Base-by-base conservation (phyloP, 2,797 vertebrate species). In the Varecia variegata region DNA sequence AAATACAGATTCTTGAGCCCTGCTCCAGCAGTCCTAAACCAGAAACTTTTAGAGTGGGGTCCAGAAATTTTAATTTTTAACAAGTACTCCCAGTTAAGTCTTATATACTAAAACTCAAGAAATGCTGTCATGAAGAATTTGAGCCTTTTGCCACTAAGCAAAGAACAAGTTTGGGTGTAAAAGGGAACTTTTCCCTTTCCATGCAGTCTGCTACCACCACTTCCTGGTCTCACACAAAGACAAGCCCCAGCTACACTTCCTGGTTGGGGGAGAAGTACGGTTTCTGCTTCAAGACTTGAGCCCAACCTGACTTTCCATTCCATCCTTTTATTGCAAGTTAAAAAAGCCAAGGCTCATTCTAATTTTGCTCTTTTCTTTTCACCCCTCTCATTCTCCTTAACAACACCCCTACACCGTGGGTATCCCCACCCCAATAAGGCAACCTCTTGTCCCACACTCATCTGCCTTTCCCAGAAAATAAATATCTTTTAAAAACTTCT, bases 31-130 rank as follows among this genome's bases (percentile, higher is more conserved):
- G 58, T 95, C 21, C 79, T 80, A 54, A 80, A 88, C 25, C 38
- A 93, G 50, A 76, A 74, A 87, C 21, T 52, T n/a, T 60, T 18
- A 18, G 30, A 58, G 14, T n/a, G 9, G 2, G 11, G 10, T 88
- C 65, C n/a, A 58, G 23, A 88, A 85, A 62, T 82, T 56, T 70
- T 60, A n/a, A 83, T 73, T 84, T 79, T 92, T 92, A 89, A 81
- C 5, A 67, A 65, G 1, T 81, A 3, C n/a, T n/a, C n/a, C n/a
- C n/a, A n/a, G n/a, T n/a, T n/a, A n/a, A n/a, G n/a, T n/a, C n/a
- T 80, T 70, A 91, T 18, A 83, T 40, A 84, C 67, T 62, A 71
- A 71, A 71, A 56, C 35, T 92, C 45, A n/a, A 95, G 45, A 74
- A 84, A 86, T 47, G 23, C 38, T 82, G 81, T 82, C 73, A 56